Base-by-base conservation (phyloP, 2,888 invertebrate genomes). In the Ornithoptera alexandrae region DNA sequence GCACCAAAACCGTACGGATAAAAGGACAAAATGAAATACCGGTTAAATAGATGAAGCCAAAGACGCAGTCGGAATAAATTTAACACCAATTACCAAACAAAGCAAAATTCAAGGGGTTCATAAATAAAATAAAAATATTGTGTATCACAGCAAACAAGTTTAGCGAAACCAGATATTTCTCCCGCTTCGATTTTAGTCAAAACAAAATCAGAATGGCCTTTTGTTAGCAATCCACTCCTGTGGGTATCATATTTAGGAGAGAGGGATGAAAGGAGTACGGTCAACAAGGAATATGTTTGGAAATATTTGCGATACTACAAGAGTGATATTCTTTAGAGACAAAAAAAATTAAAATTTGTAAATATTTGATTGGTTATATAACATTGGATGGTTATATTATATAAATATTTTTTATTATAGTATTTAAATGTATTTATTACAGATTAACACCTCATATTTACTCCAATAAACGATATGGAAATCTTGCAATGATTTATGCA, bases 191-290 rank as follows among this genome's bases (percentile, higher is more conserved):
- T 87, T 89, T 88, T 86, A 89, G 90, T 90, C 91, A 91, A 90
- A 92, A 92, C 90, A 91, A 89, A 91, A 91, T 92, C 90, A 85
- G 83, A 79, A 80, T 80, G 82, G 83, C 80, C 86, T 84, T 90
- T 91, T 92, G 91, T 91, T 88, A 77, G 88, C 87, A 78, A 87
- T 90, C 86, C 90, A 88, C 89, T 90, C 81, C 81, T 77, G 83
- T 75, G 84, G 86, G 86, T 91, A 88, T 92, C 90, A 84, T 84
- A 81, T 92, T 91, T 83, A 85, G 81, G 75, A 71, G 81, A 81
- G 87, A 86, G 79, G 72, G 84, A 81, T 81, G 81, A 78, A 78
- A 81, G 74, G 69, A 69, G 83, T 83, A 86, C 72, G 69, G 81
- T 78, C 74, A 62, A 78, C 81, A 85, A 73, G 79, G 77, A 79